Evolutionary conservation across 1,140 invertebrate genomes (phyloP).

Genomic region (Drosophila sturtevanti): DNA sequence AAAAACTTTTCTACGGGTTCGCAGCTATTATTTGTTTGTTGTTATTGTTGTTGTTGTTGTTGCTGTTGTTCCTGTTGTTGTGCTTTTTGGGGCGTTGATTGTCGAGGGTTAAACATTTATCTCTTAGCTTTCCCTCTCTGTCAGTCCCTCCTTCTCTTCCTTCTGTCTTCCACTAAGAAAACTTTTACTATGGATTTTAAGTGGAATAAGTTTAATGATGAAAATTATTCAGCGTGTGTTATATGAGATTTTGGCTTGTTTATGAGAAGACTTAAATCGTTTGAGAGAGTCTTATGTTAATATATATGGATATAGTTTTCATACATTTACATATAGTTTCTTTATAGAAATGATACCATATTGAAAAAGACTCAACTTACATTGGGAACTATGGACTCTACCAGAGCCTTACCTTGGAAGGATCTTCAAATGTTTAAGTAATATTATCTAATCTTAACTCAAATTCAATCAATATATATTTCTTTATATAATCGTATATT

Average conservation of each 20-base stretch:
- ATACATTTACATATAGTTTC: no score
- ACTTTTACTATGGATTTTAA: constrained; percentile 56
- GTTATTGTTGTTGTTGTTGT: neutral
- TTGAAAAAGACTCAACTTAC: no score
- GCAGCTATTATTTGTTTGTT: neutral
- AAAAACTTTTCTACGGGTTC: constrained; percentile 57
- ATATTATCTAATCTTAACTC: no score
- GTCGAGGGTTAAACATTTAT: constrained; percentile 68
- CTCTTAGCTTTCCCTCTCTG: constrained; percentile 25
- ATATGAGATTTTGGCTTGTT: constrained; percentile 50
- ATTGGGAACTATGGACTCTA: no score
- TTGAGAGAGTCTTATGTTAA: constrained; percentile 35
- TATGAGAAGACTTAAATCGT: constrained; percentile 40
- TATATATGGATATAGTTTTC: neutral
- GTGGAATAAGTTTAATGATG: constrained; percentile 70
- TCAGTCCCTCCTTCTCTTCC: neutral
- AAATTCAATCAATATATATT: no score
- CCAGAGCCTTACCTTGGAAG: no score
- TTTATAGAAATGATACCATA: no score
- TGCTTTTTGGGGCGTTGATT: constrained; percentile 39
- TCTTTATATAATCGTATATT: no score
- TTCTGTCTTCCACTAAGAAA: constrained; percentile 18
- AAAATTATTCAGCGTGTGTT: constrained; percentile 67
- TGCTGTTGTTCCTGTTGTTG: neutral
- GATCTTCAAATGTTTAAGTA: no score